Base-by-base conservation (phyloP, 2,113 vertebrate species). In the Nothocercus julius region DNA sequence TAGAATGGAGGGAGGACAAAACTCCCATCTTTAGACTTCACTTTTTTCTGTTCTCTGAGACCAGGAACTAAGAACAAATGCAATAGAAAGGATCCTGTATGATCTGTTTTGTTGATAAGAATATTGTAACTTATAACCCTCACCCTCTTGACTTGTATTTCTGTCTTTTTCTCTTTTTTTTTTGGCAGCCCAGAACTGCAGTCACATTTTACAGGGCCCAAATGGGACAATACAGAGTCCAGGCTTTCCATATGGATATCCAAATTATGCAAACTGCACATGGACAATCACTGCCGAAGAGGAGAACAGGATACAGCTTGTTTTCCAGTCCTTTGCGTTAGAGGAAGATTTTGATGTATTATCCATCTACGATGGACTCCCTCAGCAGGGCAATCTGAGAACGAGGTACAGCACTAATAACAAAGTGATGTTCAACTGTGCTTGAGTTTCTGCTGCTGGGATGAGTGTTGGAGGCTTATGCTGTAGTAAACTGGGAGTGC, bases 251-350 rank as follows among this genome's bases (percentile, higher is more conserved):
- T 99, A 99, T 5, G 99, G 99, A 92, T 99, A 99, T 95, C 99
- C 99, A 83, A 99, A 99, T 98, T 99, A 99, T 32, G 99, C 99
- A 98, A 99, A 99, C 98, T 99, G 99, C 97, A 99, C 99, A 5
- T 99, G 99, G 99, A 99, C 98, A 96, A 98, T 99, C 94, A 98
- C 98, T 30, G 98, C 98, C 0, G 98, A 99, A 69, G 99, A 99
- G 94, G 98, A 99, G 97, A 99, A 99, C 97, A 98, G 99, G 97
- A 99, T 99, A 98, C 99, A 99, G 97, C 98, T 99, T 12, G 99
- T 99, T 95, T 99, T 99, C 98, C 99, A 99, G 97, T 98, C 99
- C 93, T 99, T 99, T 49, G 99, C 99, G 1, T 97, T 99, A 68
- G 99, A 99, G 95, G 99, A 99, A 97, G 99, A 99, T 96, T 99